Conservation (phyloP, 2,797 vertebrate genomes). For the Pangasius larnaudii region DNA sequence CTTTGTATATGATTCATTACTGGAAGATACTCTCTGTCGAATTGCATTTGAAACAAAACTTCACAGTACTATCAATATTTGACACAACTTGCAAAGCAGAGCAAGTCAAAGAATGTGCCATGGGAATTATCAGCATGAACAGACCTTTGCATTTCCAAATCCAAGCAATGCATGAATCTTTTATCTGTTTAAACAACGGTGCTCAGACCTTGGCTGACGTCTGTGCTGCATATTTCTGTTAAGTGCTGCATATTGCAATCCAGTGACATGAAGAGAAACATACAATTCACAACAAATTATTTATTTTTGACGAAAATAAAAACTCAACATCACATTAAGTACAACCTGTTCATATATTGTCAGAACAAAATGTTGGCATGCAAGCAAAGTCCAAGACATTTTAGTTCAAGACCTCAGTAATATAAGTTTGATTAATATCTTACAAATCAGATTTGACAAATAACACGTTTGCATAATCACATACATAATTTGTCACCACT, state of each 20-base stretch:
- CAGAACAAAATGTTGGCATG: slow-evolving; percentile 39
- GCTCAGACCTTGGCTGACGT: background rate
- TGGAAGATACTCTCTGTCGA: background rate
- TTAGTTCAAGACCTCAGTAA: background rate
- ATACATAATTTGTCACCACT: slow-evolving; percentile 42
- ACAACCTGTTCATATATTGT: slow-evolving; percentile 14
- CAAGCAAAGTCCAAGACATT: slow-evolving; percentile 9
- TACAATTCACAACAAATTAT: slow-evolving; percentile 14
- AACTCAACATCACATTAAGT: background rate
- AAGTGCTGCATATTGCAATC: background rate
- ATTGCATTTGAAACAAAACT: slow-evolving; percentile 1
- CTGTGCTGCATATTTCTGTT: background rate
- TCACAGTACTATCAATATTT: background rate
- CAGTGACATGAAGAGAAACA: slow-evolving; percentile 9
- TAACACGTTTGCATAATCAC: slow-evolving; percentile 40
- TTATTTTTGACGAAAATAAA: slow-evolving; percentile 54
- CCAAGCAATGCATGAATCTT: slow-evolving; percentile 13
- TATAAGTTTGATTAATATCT: background rate
- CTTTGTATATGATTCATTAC: slow-evolving; percentile 4
- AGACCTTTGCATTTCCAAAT: slow-evolving; percentile 7
- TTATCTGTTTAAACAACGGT: slow-evolving; percentile 7
- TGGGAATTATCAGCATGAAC: background rate
- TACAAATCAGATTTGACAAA: slow-evolving; percentile 19
- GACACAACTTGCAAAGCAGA: background rate
- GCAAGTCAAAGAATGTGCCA: background rate